A percentile compares a stretch with the other conserved stretches of the same genome.
Conservation (phyloP, 2,888 invertebrate genomes). For the Sinodicranocentrus sp. region DNA sequence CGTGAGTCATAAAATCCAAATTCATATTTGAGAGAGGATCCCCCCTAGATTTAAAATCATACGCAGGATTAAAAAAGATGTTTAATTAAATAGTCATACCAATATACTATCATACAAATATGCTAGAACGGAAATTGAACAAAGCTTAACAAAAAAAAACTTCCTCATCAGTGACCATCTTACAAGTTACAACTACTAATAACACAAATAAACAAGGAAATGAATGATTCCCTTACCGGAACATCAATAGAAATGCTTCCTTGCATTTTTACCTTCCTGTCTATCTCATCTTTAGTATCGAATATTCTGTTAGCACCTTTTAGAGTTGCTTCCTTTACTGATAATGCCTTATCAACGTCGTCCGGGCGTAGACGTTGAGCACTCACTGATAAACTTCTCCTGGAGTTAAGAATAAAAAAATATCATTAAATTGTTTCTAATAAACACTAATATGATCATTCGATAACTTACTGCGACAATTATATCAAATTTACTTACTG, state of each 20-base stretch:
- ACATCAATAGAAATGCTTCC: conserved; percentile 82
- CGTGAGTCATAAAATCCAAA: conserved; percentile 86
- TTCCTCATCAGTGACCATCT: no score
- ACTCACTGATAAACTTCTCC: conserved; percentile 57
- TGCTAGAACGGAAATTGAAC: no score
- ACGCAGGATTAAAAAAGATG: no score
- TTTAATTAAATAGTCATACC: no score
- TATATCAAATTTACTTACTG: conserved; percentile 65
- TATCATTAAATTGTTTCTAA: not conserved
- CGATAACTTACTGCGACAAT: no score
- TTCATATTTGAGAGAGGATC: conserved; percentile 97
- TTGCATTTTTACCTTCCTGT: conserved; percentile 80
- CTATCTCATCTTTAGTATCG: conserved; percentile 80
- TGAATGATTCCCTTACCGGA: conserved; percentile 78
- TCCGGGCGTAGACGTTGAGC: conserved; percentile 55
- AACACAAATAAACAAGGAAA: no score
- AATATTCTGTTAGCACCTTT: conserved; percentile 80
- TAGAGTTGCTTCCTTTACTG: conserved; percentile 59
- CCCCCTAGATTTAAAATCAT: no score
- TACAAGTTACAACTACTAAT: no score
- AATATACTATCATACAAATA: no score
- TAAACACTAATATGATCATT: not conserved
- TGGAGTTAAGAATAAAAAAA: conserved; percentile 16
- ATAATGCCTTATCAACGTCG: conserved; percentile 53
- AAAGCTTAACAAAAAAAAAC: no score